Evolutionary conservation across 2,797 vertebrate genomes (phyloP), one percentile per base, ranked within the genome.

Genomic region (Acanthurus leucopareius): DNA sequence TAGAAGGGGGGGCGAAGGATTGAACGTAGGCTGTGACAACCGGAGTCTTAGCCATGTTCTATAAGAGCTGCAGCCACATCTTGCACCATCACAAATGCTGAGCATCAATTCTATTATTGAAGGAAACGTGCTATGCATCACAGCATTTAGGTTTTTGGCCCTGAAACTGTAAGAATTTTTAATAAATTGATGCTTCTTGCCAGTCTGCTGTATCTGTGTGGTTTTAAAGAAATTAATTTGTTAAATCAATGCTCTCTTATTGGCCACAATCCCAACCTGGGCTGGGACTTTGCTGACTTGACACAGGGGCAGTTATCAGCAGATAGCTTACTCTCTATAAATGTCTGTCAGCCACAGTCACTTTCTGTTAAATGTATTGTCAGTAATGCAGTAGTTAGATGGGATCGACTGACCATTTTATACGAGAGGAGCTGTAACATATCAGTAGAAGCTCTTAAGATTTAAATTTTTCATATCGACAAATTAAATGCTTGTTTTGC

Each of bases 1-100:
- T 60, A 60, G 68, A 77, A 69, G 42, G 59, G 74, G 74, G 74
- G 75, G 65, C 1, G 48, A 75, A 60, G n/a, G 45, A 20, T 58
- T 80, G 68, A 67, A 76, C 40, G 60, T 66, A 70, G 82, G 73
- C 75, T 54, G 40, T 78, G 88, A 83, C 84, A 73, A 47, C 66
- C 76, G 14, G 20, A 73, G 77, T 64, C 74, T 80, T 44, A 53
- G 70, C 77, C 78, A 62, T 35, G 0, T 75, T 70, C 53, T 0
- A 9, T 17, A 22, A 62, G 69, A 53, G 42, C 78, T 73, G 54
- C n/a, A 9, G 13, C 49, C 44, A 63, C 77, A 69, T 86, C 73
- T 15, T 77, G 72, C 83, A 16, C 35, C 5, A 9, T 88, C 86
- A 80, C 75, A 2, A 79, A 85, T 77, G 40, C 77, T n/a, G 19